phyloP scores from a whole-genome alignment of 1,140 invertebrate species.

The Trichonephila clavata region DNA sequence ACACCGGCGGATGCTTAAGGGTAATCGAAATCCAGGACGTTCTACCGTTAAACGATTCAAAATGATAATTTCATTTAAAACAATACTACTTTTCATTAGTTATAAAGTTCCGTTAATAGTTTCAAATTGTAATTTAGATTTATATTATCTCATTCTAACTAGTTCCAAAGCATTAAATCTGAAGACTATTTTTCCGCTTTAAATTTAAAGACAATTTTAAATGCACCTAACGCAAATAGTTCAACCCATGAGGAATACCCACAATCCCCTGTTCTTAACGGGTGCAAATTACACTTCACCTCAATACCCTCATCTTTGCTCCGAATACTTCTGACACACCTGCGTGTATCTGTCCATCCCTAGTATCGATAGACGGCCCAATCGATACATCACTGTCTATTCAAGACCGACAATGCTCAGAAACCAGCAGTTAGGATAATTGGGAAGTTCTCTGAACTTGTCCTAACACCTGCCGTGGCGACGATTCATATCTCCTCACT shows the following conservation, averaged over 20 bases:
- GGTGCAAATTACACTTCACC: background rate
- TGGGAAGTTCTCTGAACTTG: background rate
- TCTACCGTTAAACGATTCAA: too few relatives aligned
- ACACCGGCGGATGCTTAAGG: too few relatives aligned
- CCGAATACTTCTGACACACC: background rate
- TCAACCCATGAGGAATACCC: background rate
- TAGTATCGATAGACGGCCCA: background rate
- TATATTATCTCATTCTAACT: too few relatives aligned
- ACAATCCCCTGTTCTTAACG: background rate
- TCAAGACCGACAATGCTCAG: background rate
- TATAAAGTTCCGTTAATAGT: too few relatives aligned
- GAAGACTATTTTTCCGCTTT: too few relatives aligned
- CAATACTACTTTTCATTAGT: too few relatives aligned
- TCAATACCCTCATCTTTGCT: background rate
- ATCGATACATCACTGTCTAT: constrained; percentile 40
- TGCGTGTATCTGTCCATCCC: background rate
- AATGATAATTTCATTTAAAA: too few relatives aligned
- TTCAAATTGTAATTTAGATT: too few relatives aligned
- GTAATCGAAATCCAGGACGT: too few relatives aligned
- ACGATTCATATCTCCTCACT: constrained; percentile 15
- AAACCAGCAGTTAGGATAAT: background rate
- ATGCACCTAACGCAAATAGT: background rate
- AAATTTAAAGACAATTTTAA: too few relatives aligned
- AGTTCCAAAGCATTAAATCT: too few relatives aligned
- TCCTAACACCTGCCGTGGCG: constrained; percentile 38